Conservation (phyloP, 1,140 invertebrate genomes). For the Eumeta japonica region DNA sequence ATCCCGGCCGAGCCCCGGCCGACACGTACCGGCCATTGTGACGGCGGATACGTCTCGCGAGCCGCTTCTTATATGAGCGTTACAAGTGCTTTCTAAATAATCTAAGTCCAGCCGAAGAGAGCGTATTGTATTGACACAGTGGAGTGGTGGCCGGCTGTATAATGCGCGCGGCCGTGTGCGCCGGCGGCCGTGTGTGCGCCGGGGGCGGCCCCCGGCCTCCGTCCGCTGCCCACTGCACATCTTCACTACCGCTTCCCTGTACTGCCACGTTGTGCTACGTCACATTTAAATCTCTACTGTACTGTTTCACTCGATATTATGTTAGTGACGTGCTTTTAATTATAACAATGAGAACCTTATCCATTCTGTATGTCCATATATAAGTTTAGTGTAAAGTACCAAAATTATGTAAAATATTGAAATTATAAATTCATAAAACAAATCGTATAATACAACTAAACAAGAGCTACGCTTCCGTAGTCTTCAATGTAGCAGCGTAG, state of each 20-base stretch:
- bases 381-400: too few relatives aligned
- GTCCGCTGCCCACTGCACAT: conserved; percentile 49
- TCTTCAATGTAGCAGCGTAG: too few relatives aligned
- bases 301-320: too few relatives aligned
- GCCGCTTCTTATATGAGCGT: conserved; percentile 59
- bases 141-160: conserved; percentile 58
- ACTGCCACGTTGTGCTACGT: too few relatives aligned
- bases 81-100: conserved; percentile 62
- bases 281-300: too few relatives aligned
- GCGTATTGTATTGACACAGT: conserved; percentile 60
- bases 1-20: conserved; percentile 37
- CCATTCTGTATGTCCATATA: too few relatives aligned
- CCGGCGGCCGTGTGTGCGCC: conserved; percentile 28
- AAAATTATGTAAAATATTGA: too few relatives aligned
- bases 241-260: conserved; percentile 53
- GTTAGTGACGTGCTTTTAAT: too few relatives aligned
- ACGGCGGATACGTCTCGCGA: conserved; percentile 52
- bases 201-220: conserved; percentile 19
- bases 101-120: conserved; percentile 59
- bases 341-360: too few relatives aligned
- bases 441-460: too few relatives aligned
- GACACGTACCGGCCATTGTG: conserved; percentile 55
- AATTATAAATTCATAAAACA: too few relatives aligned
- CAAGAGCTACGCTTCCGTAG: too few relatives aligned
- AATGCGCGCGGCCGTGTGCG: conserved; percentile 41